Base-by-base conservation (phyloP, 2,797 vertebrate species). In the Micropoecilia bifurca region DNA sequence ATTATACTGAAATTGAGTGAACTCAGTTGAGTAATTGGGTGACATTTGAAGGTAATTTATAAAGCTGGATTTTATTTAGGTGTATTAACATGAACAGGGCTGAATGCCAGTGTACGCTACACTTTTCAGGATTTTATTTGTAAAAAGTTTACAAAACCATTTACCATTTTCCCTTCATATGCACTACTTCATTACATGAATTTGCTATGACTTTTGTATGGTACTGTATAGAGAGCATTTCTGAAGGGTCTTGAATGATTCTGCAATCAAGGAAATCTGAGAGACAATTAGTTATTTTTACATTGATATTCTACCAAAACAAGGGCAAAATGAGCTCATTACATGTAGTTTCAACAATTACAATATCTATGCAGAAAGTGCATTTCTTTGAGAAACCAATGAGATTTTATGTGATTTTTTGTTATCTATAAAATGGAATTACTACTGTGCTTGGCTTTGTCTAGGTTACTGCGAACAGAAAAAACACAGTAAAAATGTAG, bases 271-370 rank as follows among this genome's bases (percentile, higher is more conserved):
- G 80, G 81, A 53, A 66, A 13, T 69, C 41, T 13, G 48, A 80
- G 68, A 79, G 55, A 73, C 74, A 71, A 69, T 74, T 75, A 83
- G 85, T 90, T 83, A 86, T 88, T 88, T 79, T 71, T 79, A 36
- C 75, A 87, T 77, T 66, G 81, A 85, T 41, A 80, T 41, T 12
- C 76, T 78, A 77, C 69, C 79, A 80, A 77, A 69, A 74, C 57
- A 78, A 79, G 85, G 85, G 79, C 82, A 88, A 71, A 82, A 83
- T 80, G 68, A 79, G 79, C 86, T 78, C 45, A 87, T 87, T 83
- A 85, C 57, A 81, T 85, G 77, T 78, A 45, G 66, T 18, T 63
- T 63, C 16, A 9, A 63, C 3, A 63, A 36, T 36, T 36, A 25
- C 36, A 43, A 25, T 5, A 69, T n/a, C 36, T 68, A 1, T 12